Conservation (phyloP, 1,140 invertebrate species). For the Drosophila lacertosa region DNA sequence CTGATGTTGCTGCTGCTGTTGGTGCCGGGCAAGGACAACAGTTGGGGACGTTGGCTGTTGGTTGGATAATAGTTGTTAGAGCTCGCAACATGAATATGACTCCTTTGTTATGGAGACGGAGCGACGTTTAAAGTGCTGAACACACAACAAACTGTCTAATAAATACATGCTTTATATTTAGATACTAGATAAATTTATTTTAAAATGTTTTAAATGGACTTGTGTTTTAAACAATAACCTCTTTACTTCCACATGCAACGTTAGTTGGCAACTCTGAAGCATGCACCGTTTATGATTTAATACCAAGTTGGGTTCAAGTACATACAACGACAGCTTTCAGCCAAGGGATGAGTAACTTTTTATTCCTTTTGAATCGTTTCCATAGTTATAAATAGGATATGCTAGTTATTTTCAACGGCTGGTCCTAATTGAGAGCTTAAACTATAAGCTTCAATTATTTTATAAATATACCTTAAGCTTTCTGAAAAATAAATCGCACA, state of each 20-base stretch:
- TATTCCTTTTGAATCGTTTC: background rate
- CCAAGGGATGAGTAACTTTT: background rate
- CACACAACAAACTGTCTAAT: slow-evolving; percentile 11
- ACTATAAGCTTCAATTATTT: no score
- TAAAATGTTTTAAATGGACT: slow-evolving; percentile 14
- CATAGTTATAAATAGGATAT: background rate
- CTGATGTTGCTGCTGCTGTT: no score
- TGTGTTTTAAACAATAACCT: background rate
- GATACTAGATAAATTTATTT: slow-evolving; percentile 1
- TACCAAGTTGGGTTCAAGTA: background rate
- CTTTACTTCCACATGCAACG: background rate
- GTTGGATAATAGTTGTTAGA: slow-evolving; percentile 37
- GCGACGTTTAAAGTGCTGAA: slow-evolving; percentile 24
- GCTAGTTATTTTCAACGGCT: background rate
- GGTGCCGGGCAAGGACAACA: slow-evolving; percentile 31
- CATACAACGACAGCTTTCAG: background rate
- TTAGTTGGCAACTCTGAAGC: background rate
- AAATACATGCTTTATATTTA: slow-evolving; percentile 4
- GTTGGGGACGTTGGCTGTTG: slow-evolving; percentile 20
- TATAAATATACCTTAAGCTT: no score
- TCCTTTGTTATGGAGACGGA: slow-evolving; percentile 26
- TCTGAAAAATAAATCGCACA: no score
- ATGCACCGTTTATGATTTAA: background rate
- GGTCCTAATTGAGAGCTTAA: no score
- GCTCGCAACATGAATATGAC: slow-evolving; percentile 26